Conservation (phyloP, 2,113 vertebrate genomes). For the Saguinus midas region DNA sequence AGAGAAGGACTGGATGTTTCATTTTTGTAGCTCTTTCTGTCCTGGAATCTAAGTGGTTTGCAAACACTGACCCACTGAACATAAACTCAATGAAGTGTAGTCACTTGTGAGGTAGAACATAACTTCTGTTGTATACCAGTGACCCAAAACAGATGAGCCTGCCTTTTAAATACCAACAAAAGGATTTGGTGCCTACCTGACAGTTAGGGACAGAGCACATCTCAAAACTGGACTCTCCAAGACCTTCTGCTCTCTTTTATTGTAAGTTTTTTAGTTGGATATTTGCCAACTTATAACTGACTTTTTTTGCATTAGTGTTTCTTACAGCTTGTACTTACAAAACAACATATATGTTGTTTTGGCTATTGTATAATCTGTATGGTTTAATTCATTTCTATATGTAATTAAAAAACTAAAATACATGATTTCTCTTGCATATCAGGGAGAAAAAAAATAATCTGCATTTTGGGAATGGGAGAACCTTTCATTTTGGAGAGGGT, state of each 20-base stretch:
- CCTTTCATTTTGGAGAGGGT: not conserved
- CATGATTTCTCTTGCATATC: slow-evolving; percentile 36
- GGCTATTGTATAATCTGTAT: not conserved
- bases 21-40: slow-evolving; percentile 72
- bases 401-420: slow-evolving; percentile 4
- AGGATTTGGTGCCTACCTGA: not conserved
- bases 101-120: slow-evolving; percentile 65
- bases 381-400: slow-evolving; percentile 25
- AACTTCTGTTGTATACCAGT: slow-evolving; percentile 42
- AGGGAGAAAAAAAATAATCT: not conserved
- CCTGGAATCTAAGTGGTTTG: slow-evolving; percentile 78
- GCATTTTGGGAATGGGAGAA: slow-evolving; percentile 1
- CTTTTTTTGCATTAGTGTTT: not conserved
- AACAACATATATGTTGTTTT: not conserved
- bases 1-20: slow-evolving; percentile 71
- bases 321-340: not conserved
- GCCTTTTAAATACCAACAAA: not conserved
- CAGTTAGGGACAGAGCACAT: not conserved
- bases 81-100: slow-evolving; percentile 65
- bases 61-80: slow-evolving; percentile 74
- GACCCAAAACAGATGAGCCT: not conserved
- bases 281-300: not conserved
- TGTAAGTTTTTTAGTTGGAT: not conserved
- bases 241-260: not conserved
- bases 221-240: not conserved